Conservation (phyloP, 2,888 invertebrate genomes). For the Phyllotreta striolata region DNA sequence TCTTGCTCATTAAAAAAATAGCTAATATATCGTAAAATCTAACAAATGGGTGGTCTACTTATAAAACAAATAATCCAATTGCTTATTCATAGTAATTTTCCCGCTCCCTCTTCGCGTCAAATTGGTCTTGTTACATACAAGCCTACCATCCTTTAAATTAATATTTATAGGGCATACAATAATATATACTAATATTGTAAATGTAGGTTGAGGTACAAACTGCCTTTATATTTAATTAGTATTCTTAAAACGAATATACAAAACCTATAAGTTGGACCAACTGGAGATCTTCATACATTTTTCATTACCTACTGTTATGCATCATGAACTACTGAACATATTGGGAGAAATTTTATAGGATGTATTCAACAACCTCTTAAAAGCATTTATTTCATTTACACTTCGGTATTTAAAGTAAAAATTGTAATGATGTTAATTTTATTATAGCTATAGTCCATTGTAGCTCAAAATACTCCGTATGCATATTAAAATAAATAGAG, state of each 20-base stretch:
- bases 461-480: no score
- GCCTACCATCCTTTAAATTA: slow-evolving; percentile 6
- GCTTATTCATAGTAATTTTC: slow-evolving; percentile 14
- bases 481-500: no score
- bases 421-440: no score
- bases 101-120: neutral
- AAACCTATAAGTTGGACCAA: slow-evolving; percentile 6
- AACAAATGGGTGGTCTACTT: slow-evolving; percentile 20
- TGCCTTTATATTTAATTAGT: slow-evolving; percentile 4
- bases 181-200: slow-evolving; percentile 1
- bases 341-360: no score
- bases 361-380: no score
- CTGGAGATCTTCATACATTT: no score
- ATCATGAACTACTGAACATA: no score
- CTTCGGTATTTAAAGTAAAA: no score
- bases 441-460: no score
- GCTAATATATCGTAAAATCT: slow-evolving; percentile 24
- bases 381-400: no score
- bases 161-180: slow-evolving; percentile 15
- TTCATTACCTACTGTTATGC: no score
- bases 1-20: slow-evolving; percentile 21
- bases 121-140: neutral
- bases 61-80: slow-evolving; percentile 12
- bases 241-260: slow-evolving; percentile 5
- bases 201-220: slow-evolving; percentile 6